Conservation (phyloP, 2,888 invertebrate species). For the Eueremaeus valkanovi region DNA sequence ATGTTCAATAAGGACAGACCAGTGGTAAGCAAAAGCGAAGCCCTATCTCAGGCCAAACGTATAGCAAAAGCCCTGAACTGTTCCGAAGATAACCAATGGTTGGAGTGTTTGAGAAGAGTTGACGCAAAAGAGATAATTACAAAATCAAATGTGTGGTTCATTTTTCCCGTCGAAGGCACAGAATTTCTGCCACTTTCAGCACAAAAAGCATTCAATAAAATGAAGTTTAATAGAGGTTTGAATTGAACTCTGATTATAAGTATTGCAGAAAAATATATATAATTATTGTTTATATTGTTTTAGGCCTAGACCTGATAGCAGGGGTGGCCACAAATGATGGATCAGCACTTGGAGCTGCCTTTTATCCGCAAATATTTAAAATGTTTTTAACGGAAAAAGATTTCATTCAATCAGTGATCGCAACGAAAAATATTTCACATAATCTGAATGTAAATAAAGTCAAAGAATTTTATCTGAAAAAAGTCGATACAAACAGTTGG, state of each 20-base stretch:
- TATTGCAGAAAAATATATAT: too few species aligned
- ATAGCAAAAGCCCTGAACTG: neutral
- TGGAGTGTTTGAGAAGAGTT: conserved; percentile 30
- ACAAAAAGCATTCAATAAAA: neutral
- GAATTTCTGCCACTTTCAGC: neutral
- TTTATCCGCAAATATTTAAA: neutral
- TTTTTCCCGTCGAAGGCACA: neutral
- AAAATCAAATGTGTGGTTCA: too few species aligned
- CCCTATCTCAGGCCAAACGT: neutral
- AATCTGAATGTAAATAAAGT: neutral
- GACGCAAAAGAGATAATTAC: neutral
- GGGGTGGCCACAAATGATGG: neutral
- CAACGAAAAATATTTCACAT: neutral
- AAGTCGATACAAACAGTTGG: neutral
- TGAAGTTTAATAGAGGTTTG: neutral
- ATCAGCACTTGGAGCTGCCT: neutral
- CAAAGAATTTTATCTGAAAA: neutral
- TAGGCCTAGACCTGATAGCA: neutral
- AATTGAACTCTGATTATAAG: too few species aligned
- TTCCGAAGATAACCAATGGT: neutral
- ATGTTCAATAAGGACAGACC: neutral
- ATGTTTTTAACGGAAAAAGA: neutral
- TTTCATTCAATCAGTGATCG: neutral
- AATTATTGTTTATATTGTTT: too few species aligned
- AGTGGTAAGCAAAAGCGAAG: neutral